Base-by-base conservation (phyloP, 2,888 invertebrate species). In the Andrena trimmerana region DNA sequence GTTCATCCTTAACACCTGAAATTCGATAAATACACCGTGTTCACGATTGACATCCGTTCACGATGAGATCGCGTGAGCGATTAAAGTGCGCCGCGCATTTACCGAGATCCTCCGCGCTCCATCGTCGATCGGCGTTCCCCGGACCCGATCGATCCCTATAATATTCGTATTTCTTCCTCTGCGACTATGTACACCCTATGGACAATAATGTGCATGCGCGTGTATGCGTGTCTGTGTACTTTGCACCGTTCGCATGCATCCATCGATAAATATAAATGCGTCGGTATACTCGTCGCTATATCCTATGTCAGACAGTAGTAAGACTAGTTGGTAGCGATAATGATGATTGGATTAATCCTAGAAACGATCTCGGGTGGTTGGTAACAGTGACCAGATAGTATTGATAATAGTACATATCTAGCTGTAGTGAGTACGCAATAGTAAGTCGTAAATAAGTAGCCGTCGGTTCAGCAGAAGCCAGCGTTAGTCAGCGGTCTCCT, bases 131-230 rank as follows among this genome's bases (percentile, higher is more conserved):
- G 6, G 36, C 60, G 29, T 8, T 62, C 36, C 13, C n/a, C 54
- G 68, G 20, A 42, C 36, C 62, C 60, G 75, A 78, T 79, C 63
- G 29, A 50, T 72, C 82, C 42, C 62, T 88, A 85, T 83, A 84
- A 84, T 88, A 88, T 77, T 85, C 78, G 78, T 83, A 86, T 84
- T 77, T 74, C 52, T 66, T 66, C 73, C 79, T 75, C 78, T 76
- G 52, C 52, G 84, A 87, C 83, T 88, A 86, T 91, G 74, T 91
- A 92, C 91, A 92, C 83, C 75, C 86, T 91, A 91, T 91, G 88
- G 90, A 91, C 91, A 91, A 76, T 57, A 76, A 86, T 92, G 91
- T 92, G 89, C 90, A 92, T 91, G 92, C 88, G 77, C 91, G 91
- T 92, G 89, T 90, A 92, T 91, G 92, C 88, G 77, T 66, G 62